A percentile compares a stretch with the other conserved stretches of the same genome.
These are phyloP conservation scores for Zeuzera pyrina DNA, from an alignment of 2,888 invertebrate species.

Conservation along the genomic window DNA sequence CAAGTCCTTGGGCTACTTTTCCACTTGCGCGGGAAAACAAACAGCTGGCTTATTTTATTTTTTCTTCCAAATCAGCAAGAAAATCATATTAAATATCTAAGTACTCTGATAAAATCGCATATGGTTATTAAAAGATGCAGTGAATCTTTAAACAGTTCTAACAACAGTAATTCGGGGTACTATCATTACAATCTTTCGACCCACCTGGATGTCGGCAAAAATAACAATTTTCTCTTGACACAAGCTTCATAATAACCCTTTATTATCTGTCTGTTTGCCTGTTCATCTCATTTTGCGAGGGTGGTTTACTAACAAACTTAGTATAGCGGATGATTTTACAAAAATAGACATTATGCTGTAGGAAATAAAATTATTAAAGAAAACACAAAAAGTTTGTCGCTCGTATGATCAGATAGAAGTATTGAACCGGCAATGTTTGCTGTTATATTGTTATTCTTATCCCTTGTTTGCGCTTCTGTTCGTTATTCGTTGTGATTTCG, in stretches of 20 bases:
- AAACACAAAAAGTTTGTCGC: neutral
- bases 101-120: too few species aligned
- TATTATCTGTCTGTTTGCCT: slow-evolving; percentile 18
- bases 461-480: slow-evolving; percentile 22
- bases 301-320: slow-evolving; percentile 2
- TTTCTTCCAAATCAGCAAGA: too few species aligned
- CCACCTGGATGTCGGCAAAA: slow-evolving; percentile 23
- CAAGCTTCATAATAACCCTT: slow-evolving; percentile 32
- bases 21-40: too few species aligned
- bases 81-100: too few species aligned
- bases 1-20: too few species aligned
- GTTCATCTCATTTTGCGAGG: slow-evolving; percentile 17
- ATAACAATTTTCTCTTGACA: slow-evolving; percentile 14
- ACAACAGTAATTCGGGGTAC: too few species aligned
- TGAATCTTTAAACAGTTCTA: too few species aligned
- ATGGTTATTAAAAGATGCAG: too few species aligned
- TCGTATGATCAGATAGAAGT: slow-evolving; percentile 1
- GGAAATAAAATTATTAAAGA: neutral
- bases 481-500: slow-evolving; percentile 25
- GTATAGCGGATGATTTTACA: neutral
- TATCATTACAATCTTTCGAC: slow-evolving; percentile 22
- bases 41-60: too few species aligned
- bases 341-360: neutral
- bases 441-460: slow-evolving; percentile 35
- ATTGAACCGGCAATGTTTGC: slow-evolving; percentile 29